Evolutionary conservation across 1,140 invertebrate species (phyloP), one percentile per base, ranked within the genome.

Genomic region (Cheumatopsyche charites): DNA sequence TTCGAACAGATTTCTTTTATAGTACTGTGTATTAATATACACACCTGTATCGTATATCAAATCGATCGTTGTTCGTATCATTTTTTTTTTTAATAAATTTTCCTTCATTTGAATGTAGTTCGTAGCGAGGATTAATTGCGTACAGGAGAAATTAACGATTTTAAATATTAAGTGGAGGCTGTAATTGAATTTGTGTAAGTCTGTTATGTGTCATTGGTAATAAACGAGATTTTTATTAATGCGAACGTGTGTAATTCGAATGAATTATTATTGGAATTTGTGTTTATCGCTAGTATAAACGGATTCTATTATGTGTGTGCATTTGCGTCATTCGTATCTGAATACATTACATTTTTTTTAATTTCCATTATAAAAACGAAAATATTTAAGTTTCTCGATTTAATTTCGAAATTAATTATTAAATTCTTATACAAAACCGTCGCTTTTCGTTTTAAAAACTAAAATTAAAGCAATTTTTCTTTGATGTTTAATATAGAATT

Each of bases 111-210:
- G 21, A 58, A 58, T 58, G 21, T 58, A 25, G 17, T n/a, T 58
- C 55, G 55, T 26, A 26, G 23, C 55, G 55, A 58, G 11, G 55
- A 58, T 58, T 58, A 58, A 58, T 58, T 23, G 23, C 23, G 17
- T 52, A 52, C 47, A 23, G 55, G 17, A 1, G 21, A 58, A 19
- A 5, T 58, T 23, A 36, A 36, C 29, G 11, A 25, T 58, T 21
- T 21, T 21, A 58, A 58, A 58, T 58, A 58, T 58, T 58, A 23
- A 58, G 21, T 12, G 49, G 23, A 58, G 11, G 55, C 12, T 58
- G 17, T 58, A 58, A 58, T 58, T 58, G 21, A 58, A 58, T 58
- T 58, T 58, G 21, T 58, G 55, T 17, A 58, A 58, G 25, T 58
- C 55, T 58, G 23, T 58, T 58, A 58, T 25, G 21, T 19, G 55